Percentiles rank a stretch among this genome's conserved stretches.
These are phyloP conservation scores for Antitype chi DNA, from an alignment of 2,888 invertebrate genomes.

Conservation along the genomic window DNA sequence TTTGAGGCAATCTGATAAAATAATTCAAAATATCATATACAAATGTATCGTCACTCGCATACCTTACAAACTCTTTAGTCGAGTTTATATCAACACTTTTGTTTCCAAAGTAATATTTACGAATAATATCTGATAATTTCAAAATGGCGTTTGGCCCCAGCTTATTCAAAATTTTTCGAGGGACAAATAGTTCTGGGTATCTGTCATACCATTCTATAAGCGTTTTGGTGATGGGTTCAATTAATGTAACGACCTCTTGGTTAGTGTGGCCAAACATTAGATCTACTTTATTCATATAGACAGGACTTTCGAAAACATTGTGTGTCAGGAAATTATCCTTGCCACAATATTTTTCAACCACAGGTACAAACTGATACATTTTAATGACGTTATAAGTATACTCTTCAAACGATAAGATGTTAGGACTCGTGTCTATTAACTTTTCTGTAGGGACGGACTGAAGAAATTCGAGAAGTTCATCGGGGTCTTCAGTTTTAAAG, in stretches of 20 bases:
- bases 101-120: constrained; percentile 24
- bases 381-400: constrained; percentile 10
- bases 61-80: constrained; percentile 1
- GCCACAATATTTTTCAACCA: constrained; percentile 32
- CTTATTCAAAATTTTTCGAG: constrained; percentile 10
- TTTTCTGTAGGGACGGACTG: constrained; percentile 28
- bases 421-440: constrained; percentile 24
- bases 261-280: constrained; percentile 36
- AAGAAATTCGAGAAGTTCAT: constrained; percentile 30
- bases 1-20: constrained; percentile 7
- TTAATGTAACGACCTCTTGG: background rate
- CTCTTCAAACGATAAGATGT: constrained; percentile 34
- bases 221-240: background rate
- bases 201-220: constrained; percentile 2
- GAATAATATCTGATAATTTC: constrained; percentile 23
- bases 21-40: constrained; percentile 2
- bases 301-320: background rate
- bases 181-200: constrained; percentile 34
- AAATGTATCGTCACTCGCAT: constrained; percentile 11
- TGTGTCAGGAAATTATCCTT: constrained; percentile 26
- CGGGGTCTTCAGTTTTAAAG: constrained; percentile 16
- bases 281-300: constrained; percentile 29
- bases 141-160: constrained; percentile 4
- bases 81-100: constrained; percentile 24
- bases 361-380: constrained; percentile 42